These are phyloP conservation scores for Prosopocoilus inquinatus DNA, from an alignment of 2,888 invertebrate genomes.

Conservation along the genomic window DNA sequence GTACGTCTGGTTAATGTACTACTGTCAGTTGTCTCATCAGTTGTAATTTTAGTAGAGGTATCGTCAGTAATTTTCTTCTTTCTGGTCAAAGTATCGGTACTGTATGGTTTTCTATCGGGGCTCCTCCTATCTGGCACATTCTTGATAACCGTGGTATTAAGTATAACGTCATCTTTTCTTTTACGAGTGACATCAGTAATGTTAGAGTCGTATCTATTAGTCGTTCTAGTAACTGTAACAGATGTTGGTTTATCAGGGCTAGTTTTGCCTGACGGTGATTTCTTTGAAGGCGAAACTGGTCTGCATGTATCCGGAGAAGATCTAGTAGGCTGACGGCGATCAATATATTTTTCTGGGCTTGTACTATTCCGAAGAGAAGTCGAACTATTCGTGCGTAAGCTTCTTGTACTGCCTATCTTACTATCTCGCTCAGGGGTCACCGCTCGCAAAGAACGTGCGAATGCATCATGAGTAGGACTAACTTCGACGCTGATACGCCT, in stretches of 20 bases:
- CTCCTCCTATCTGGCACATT: constrained; percentile 8
- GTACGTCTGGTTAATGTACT: constrained; percentile 34
- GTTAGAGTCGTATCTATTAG: too few species aligned
- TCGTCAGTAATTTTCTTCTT: constrained; percentile 8
- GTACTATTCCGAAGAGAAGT: constrained; percentile 57
- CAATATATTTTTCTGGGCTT: constrained; percentile 40
- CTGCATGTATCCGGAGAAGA: constrained; percentile 22
- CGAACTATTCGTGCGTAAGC: constrained; percentile 52
- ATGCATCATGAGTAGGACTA: constrained; percentile 74
- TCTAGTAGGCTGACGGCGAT: constrained; percentile 4
- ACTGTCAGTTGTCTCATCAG: constrained; percentile 14
- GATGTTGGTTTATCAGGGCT: constrained; percentile 20
- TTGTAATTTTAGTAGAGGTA: not conserved
- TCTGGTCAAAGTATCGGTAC: constrained; percentile 35
- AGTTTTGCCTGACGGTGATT: constrained; percentile 17
- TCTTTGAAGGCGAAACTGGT: constrained; percentile 31
- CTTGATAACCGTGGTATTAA: too few species aligned
- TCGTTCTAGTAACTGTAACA: constrained; percentile 1
- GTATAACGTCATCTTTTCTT: too few species aligned
- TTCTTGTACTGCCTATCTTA: constrained; percentile 55
- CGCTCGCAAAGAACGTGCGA: constrained; percentile 70
- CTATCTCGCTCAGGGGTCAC: constrained; percentile 58
- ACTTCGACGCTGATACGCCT: constrained; percentile 59
- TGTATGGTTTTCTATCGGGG: constrained; percentile 3
- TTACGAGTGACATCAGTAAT: too few species aligned